Base-by-base conservation (phyloP, 2,797 vertebrate species). In the Siniperca obscura region DNA sequence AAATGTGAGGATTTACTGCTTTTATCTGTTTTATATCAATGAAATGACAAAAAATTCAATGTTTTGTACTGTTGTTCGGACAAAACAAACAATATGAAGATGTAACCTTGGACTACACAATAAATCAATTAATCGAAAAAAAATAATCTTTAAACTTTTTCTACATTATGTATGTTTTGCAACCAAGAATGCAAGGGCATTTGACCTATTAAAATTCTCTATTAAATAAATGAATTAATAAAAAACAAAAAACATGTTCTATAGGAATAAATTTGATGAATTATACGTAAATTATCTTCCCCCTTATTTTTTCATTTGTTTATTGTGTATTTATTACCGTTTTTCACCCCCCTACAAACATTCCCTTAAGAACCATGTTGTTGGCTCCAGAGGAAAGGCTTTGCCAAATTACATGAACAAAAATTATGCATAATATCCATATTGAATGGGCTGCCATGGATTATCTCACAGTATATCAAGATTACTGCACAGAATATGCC, bases 391-490 rank as follows among this genome's bases (percentile, higher is more conserved):
- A 69, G 8, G 42, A 46, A 56, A 52, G 69, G 34, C 30, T 19
- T 60, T 68, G 48, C 69, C 62, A 82, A 52, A 72, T 80, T 11
- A 70, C 21, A 71, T 68, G 17, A 72, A 44, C 53, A 69, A 27
- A 81, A 66, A 52, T 64, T 50, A 42, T 44, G 44, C 65, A 46
- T 76, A 70, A 68, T 70, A 17, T 48, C n/a, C 25, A 73, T 70
- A 36, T 34, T 74, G 46, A 80, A 27, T 36, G 16, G 34, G 60
- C 62, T 70, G 38, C 30, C 21, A 27, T 46, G 53, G 56, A 84
- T 76, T 53, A 88, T 84, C 57, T 81, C 40, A 19, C 59, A 66
- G 48, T 76, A 75, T 69, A 68, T 87, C 46, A 46, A 52, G 48
- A 82, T 75, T 76, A 75, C n/a, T 17, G 53, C 76, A 65, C 74